These are phyloP conservation scores for Apis laboriosa DNA, from an alignment of 1,140 invertebrate species.

Conservation along the genomic window DNA sequence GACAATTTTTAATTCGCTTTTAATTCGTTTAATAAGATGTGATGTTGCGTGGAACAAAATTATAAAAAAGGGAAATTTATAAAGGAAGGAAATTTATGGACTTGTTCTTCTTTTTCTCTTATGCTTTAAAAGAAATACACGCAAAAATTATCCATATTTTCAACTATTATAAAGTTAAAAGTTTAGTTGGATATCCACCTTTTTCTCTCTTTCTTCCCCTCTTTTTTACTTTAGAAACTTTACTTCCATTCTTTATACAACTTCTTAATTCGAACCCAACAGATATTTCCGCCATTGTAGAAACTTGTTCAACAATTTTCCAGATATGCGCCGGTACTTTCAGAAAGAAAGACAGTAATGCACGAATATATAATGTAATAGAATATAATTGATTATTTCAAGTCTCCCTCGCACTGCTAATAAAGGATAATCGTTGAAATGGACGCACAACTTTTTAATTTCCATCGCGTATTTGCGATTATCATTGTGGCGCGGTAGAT, in stretches of 20 bases:
- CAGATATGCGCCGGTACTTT: background rate
- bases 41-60: too few relatives aligned
- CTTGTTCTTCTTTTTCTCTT: background rate
- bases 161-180: background rate
- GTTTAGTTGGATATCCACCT: background rate
- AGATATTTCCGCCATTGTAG: background rate
- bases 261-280: background rate
- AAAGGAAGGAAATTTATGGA: background rate
- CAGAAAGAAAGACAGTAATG: background rate
- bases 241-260: conserved; percentile 31
- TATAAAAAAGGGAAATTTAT: too few relatives aligned
- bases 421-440: background rate
- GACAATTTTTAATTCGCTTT: too few relatives aligned
- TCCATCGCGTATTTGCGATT: background rate
- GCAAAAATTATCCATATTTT: background rate
- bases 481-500: background rate
- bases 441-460: background rate
- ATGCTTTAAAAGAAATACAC: background rate
- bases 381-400: background rate
- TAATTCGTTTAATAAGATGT: too few relatives aligned
- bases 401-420: background rate
- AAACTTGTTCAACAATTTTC: background rate
- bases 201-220: background rate
- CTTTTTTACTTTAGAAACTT: conserved; percentile 20
- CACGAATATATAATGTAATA: background rate